A percentile compares a stretch with the other conserved stretches of the same genome.
These are phyloP conservation scores for Tringa solitaria DNA, from an alignment of 2,113 vertebrate genomes.

Conservation along the genomic window DNA sequence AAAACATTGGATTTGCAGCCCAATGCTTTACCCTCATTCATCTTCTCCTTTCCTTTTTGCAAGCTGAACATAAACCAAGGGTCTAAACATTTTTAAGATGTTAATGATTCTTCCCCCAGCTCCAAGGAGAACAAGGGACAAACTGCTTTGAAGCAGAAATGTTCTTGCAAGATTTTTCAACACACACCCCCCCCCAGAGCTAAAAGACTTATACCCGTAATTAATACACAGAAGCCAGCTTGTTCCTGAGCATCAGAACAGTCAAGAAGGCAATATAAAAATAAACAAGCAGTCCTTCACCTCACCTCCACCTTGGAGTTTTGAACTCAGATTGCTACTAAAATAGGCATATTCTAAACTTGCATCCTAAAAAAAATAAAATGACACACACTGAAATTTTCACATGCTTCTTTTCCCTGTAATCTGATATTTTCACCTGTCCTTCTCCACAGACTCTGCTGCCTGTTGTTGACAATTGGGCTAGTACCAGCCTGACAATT, in stretches of 20 bases:
- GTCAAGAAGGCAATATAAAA: background rate
- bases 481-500: background rate
- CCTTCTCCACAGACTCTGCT: constrained; percentile 14
- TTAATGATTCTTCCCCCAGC: background rate
- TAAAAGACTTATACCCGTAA: background rate
- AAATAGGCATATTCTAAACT: constrained; percentile 36
- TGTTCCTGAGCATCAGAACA: background rate
- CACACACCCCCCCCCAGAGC: no score
- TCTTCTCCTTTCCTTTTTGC: background rate
- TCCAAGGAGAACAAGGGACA: background rate
- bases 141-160: background rate
- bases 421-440: constrained; percentile 70
- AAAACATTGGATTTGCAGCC: background rate
- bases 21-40: background rate
- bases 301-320: constrained; percentile 4
- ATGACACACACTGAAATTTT: background rate
- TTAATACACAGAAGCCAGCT: background rate
- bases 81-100: background rate
- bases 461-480: constrained; percentile 34
- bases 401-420: constrained; percentile 31
- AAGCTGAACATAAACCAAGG: background rate
- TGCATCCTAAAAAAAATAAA: background rate
- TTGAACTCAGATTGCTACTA: constrained; percentile 4
- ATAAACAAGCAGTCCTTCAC: constrained; percentile 23
- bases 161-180: background rate